phyloP scores from a whole-genome alignment of 2,888 invertebrate species.

The Itoplectis maculator region DNA sequence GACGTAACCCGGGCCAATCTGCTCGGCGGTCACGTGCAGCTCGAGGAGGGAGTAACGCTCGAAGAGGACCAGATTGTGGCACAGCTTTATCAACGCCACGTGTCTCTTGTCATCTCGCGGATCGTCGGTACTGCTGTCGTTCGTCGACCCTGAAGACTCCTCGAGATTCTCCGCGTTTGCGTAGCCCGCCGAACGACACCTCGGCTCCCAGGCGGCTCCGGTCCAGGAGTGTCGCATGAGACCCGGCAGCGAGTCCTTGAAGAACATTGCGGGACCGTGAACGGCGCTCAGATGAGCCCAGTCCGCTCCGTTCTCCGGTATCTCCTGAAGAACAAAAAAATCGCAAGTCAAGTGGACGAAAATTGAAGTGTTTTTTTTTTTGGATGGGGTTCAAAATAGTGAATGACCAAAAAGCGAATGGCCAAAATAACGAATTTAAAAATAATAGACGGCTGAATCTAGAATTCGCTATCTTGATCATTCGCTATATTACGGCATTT shows the following conservation, averaged over 20 bases:
- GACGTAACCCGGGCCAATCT: slow-evolving; percentile 92
- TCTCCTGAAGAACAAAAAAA: slow-evolving; percentile 89
- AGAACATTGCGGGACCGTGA: slow-evolving; percentile 87
- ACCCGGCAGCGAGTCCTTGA: slow-evolving; percentile 70
- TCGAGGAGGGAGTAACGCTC: slow-evolving; percentile 86
- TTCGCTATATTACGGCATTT: no score
- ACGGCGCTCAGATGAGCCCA: slow-evolving; percentile 92
- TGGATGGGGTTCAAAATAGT: no score
- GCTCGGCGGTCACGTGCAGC: slow-evolving; percentile 87
- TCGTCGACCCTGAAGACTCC: no score
- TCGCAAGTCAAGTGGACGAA: neutral
- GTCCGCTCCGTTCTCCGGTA: slow-evolving; percentile 96
- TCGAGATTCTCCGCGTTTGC: neutral
- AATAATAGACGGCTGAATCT: no score
- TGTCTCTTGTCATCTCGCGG: slow-evolving; percentile 85
- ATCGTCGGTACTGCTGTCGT: neutral
- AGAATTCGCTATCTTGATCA: no score
- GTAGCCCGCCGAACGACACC: slow-evolving; percentile 80
- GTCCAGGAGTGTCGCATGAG: slow-evolving; percentile 83
- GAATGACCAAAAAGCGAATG: no score
- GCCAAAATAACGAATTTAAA: no score
- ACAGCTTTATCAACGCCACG: slow-evolving; percentile 87
- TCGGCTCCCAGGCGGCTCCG: slow-evolving; percentile 85
- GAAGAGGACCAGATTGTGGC: slow-evolving; percentile 88
- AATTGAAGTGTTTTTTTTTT: neutral